These are phyloP conservation scores for Achlya flavicornis DNA, from an alignment of 2,888 invertebrate genomes.

Conservation along the genomic window DNA sequence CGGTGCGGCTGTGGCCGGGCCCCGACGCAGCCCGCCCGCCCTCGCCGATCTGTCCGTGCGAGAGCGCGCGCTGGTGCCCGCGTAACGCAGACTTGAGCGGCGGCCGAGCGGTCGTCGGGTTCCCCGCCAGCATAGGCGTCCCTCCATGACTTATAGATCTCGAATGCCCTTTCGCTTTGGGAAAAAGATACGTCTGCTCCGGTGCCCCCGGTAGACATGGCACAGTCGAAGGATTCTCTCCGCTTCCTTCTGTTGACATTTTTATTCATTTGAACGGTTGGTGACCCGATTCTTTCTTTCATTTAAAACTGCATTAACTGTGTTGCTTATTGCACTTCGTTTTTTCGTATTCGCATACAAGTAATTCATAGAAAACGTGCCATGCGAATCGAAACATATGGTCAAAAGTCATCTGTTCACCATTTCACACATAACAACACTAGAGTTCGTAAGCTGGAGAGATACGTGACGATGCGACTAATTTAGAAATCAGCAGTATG, in stretches of 20 bases:
- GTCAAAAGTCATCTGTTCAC: conserved; percentile 76
- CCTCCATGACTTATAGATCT: conserved; percentile 95
- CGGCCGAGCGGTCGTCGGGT: conserved; percentile 82
- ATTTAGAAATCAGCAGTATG: conserved; percentile 36
- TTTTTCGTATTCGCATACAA: conserved; percentile 39
- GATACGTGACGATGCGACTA: conserved; percentile 44
- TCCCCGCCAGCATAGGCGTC: conserved; percentile 75
- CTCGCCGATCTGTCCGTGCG: conserved; percentile 93
- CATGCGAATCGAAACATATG: conserved; percentile 73
- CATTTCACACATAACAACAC: conserved; percentile 70
- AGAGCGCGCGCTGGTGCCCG: conserved; percentile 93
- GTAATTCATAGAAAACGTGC: conserved; percentile 49
- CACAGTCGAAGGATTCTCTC: conserved; percentile 81
- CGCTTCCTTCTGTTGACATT: conserved; percentile 88
- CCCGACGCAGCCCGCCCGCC: conserved; percentile 63
- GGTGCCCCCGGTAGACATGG: conserved; percentile 80
- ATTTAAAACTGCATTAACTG: conserved; percentile 68
- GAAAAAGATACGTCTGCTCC: conserved; percentile 81
- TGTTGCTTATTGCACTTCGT: conserved; percentile 44
- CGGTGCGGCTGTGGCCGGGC: conserved; percentile 91
- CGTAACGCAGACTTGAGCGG: conserved; percentile 89
- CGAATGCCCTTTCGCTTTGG: conserved; percentile 86
- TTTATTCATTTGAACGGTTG: conserved; percentile 85
- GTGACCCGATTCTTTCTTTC: conserved; percentile 67
- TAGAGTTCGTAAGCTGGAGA: conserved; percentile 49